Base-by-base conservation (phyloP, 2,888 invertebrate genomes). In the Hedychridium roseum region DNA sequence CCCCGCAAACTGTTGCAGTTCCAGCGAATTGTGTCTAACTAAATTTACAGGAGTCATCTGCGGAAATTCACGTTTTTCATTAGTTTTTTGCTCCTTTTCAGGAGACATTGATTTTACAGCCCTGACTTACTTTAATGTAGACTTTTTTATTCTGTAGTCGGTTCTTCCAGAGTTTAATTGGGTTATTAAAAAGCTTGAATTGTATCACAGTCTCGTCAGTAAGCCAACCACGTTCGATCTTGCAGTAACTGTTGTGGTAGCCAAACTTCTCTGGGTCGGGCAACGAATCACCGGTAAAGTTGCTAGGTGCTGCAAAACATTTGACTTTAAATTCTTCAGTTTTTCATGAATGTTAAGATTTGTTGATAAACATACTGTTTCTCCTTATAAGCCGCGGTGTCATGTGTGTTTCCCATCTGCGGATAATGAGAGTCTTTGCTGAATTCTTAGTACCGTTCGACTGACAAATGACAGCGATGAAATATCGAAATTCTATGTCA, bases 191-290 rank as follows among this genome's bases (percentile, higher is more conserved):
- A 68, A 94, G 85, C 77, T 93, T 92, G 50, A 95, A 85, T 75
- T 94, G 94, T 35, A 95, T 82, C 43, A 91, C 82, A n/a, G 89
- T 88, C 74, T 92, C 92, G 54, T 85, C 84, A 27, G 90, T 92
- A 18, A 94, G 81, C 94, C 94, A 95, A 9, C 94, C 94, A 59
- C 86, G 84, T 69, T 88, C 89, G 9, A 92, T 80, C 59, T 84
- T 83, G 54, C 80, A 79, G 17, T 80, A 78, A 9, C 81, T 83
- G 64, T 83, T 82, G 65, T 85, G 84, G 64, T 83, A 81, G 35
- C 92, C 92, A 81, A 91, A 92, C 37, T 81, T 80, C 55, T 90
- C 88, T 16, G 82, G 80, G 46, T 80, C 77, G 23, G 84, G 82
- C 57, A 81, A 57, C n/a, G 58, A 53, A 20, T 70, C 66, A 48